A percentile compares a stretch with the other conserved stretches of the same genome.
Evolutionary conservation across 2,888 invertebrate genomes (phyloP).

Genomic region (Hemaris fuciformis): DNA sequence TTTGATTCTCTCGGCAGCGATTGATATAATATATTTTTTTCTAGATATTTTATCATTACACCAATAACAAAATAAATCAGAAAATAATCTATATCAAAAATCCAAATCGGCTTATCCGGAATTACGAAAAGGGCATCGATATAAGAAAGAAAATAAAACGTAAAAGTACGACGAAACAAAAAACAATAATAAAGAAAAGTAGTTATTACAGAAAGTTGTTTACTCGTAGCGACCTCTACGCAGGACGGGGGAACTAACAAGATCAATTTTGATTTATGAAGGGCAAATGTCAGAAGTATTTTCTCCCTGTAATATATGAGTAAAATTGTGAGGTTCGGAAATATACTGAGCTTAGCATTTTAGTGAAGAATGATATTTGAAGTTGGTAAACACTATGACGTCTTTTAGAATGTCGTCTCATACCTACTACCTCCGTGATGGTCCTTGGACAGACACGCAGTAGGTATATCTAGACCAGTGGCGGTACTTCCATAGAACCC

Average conservation of each 20-base stretch:
- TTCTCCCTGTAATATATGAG: not conserved
- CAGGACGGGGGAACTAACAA: not conserved
- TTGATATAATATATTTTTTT: no score
- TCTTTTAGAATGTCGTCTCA: no score
- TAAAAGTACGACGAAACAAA: not conserved
- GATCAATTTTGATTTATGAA: constrained; percentile 12
- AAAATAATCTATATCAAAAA: not conserved
- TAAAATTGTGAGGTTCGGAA: not conserved
- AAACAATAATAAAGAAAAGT: constrained; percentile 4
- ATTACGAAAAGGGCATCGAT: not conserved
- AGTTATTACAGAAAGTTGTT: not conserved
- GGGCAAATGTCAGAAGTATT: constrained; percentile 7
- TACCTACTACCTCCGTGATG: no score
- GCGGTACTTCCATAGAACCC: no score
- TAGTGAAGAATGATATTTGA: no score
- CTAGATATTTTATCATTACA: no score
- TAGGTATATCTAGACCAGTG: no score
- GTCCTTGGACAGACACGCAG: no score
- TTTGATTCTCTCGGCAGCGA: no score
- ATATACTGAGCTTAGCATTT: not conserved
- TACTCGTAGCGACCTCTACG: not conserved
- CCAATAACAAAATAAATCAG: no score
- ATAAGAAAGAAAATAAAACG: not conserved
- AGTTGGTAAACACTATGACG: no score
- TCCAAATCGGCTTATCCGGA: not conserved